phyloP scores from a whole-genome alignment of 2,888 invertebrate species.

The Crepidodera aurea region DNA sequence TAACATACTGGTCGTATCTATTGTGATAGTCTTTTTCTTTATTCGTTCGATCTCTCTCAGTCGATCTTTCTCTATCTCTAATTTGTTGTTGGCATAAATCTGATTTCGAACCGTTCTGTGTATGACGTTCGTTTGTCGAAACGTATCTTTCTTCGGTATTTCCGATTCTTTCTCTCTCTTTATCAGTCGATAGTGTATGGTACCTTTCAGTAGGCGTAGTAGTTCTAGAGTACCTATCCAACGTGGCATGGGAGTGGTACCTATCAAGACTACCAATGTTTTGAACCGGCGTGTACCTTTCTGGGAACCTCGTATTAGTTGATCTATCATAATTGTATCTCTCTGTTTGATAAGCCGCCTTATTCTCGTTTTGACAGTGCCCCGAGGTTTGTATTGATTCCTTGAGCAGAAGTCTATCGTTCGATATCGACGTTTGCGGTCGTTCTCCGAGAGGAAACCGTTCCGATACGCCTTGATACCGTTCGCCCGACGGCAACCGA shows the following conservation, averaged over 20 bases:
- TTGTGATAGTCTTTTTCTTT: slow-evolving; percentile 43
- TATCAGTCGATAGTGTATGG: slow-evolving; percentile 59
- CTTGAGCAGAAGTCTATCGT: slow-evolving; percentile 50
- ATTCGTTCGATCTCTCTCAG: slow-evolving; percentile 49
- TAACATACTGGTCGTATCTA: slow-evolving; percentile 45
- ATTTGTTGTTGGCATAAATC: slow-evolving; percentile 43
- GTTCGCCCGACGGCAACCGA: slow-evolving; percentile 57
- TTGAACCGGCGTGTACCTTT: slow-evolving; percentile 52
- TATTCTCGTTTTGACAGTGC: slow-evolving; percentile 44
- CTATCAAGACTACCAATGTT: slow-evolving; percentile 55
- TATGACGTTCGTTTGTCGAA: slow-evolving; percentile 52
- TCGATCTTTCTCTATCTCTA: slow-evolving; percentile 45
- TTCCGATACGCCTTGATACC: slow-evolving; percentile 58
- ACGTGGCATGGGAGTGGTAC: slow-evolving; percentile 51
- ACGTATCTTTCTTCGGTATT: slow-evolving; percentile 58
- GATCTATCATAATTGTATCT: slow-evolving; percentile 44
- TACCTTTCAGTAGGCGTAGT: slow-evolving; percentile 58
- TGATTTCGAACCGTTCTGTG: slow-evolving; percentile 46
- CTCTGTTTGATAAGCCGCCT: slow-evolving; percentile 42
- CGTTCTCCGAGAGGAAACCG: slow-evolving; percentile 60
- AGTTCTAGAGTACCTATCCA: slow-evolving; percentile 55
- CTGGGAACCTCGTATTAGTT: slow-evolving; percentile 49
- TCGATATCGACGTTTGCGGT: slow-evolving; percentile 63
- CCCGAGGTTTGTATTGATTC: slow-evolving; percentile 42
- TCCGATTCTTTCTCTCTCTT: slow-evolving; percentile 56